These are phyloP conservation scores for Lingula anatina DNA, from an alignment of 2,888 invertebrate species.

Conservation along the genomic window DNA sequence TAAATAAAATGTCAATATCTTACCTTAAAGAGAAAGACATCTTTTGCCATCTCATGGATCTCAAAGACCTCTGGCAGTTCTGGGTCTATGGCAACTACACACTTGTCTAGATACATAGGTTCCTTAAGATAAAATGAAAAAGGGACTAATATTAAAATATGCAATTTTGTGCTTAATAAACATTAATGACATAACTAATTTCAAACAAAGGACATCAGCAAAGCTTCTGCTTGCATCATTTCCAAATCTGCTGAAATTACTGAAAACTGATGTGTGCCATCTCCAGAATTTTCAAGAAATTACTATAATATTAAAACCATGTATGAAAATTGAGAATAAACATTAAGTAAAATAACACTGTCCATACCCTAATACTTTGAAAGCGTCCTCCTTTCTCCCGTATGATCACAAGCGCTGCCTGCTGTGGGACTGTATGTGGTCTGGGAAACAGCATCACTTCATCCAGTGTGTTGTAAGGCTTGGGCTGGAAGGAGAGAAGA, in stretches of 20 bases:
- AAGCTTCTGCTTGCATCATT: too few relatives aligned
- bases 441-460: conserved; percentile 54
- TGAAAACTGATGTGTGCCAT: not conserved
- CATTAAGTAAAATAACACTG: too few relatives aligned
- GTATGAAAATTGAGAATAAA: too few relatives aligned
- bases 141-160: not conserved
- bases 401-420: conserved; percentile 80
- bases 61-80: conserved; percentile 92
- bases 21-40: conserved; percentile 92
- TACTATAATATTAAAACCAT: too few relatives aligned
- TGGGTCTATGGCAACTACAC: conserved; percentile 84
- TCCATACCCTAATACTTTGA: conserved; percentile 67
- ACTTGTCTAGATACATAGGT: conserved; percentile 83
- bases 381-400: conserved; percentile 87
- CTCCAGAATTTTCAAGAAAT: not conserved
- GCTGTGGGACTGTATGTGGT: conserved; percentile 65
- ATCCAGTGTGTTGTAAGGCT: not conserved
- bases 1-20: too few relatives aligned
- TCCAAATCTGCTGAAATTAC: too few relatives aligned
- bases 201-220: too few relatives aligned
- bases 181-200: too few relatives aligned
- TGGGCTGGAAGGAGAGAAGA: not conserved
- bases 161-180: too few relatives aligned
- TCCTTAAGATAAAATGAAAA: conserved; percentile 57
- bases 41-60: conserved; percentile 88